Conservation (phyloP, 2,113 vertebrate species). For the Odocoileus hemionus region DNA sequence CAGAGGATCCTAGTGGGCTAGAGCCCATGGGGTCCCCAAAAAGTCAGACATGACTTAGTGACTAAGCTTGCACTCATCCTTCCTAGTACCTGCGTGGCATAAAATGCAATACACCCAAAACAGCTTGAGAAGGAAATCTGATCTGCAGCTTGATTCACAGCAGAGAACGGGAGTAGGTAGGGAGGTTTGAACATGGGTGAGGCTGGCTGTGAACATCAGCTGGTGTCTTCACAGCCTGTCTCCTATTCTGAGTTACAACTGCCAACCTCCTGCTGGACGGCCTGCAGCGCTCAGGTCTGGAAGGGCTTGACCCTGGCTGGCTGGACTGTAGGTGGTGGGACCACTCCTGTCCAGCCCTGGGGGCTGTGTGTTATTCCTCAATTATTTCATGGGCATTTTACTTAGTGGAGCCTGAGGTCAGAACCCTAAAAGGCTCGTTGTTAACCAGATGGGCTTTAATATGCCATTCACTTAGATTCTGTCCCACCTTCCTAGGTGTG, state of each 20-base stretch:
- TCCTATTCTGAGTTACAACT: neutral
- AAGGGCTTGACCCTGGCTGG: neutral
- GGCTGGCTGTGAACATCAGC: neutral
- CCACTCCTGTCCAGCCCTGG: neutral
- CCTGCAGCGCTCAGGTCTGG: neutral
- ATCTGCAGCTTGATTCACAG: neutral
- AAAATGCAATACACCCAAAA: neutral
- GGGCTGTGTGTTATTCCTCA: neutral
- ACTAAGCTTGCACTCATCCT: neutral
- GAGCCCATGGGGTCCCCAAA: neutral
- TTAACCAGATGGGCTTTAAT: neutral
- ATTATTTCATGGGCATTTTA: neutral
- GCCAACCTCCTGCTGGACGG: fast-evolving
- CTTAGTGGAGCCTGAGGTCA: too few species aligned
- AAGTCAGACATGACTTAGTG: neutral
- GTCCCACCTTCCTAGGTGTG: too few species aligned
- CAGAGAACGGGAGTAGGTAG: fast-evolving
- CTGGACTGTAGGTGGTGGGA: neutral
- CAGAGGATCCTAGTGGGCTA: neutral
- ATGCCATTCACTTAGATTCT: neutral
- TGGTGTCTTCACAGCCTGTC: too few species aligned
- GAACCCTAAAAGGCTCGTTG: neutral
- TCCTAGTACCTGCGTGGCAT: too few species aligned
- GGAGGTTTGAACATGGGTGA: neutral
- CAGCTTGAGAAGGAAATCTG: too few species aligned